Evolutionary conservation across 2,113 vertebrate genomes (phyloP), one percentile per base, ranked within the genome.

Genomic region (Xenus cinereus): DNA sequence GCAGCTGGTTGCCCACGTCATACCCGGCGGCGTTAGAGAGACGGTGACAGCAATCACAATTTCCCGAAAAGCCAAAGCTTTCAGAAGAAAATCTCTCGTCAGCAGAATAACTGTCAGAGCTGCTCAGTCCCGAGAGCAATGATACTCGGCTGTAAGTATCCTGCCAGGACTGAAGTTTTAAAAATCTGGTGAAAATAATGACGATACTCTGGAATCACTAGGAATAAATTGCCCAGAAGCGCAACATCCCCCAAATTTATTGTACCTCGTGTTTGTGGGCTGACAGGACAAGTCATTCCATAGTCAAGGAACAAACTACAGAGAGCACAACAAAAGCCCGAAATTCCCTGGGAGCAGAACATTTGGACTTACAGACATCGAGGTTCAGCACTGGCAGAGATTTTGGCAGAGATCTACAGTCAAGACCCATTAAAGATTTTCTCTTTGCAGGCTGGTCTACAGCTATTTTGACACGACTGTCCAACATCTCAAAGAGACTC

Each of bases 361-460:
- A 50, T 14, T 23, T 0, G 0, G 28, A 20, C 6, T 27, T 9
- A 27, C 2, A 51, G 39, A 45, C 4, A 43, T 7, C 1, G 2
- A 35, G 27, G 39, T 13, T n/a, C 66, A 68, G 72, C 17, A 24
- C 19, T 35, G 0, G 7, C 67, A 32, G 66, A 24, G 35, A 16
- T 51, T 57, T 45, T 51, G 46, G 67, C 54, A 51, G 19, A n/a
- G 32, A 62, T 20, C 23, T 26, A 14, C 45, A 72, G 43, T 18
- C 23, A 66, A 64, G 9, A 9, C 12, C 39, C 56, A 17, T 9
- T 24, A 51, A 41, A 46, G 59, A 46, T 23, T 28, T 78, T 33
- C 41, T 30, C 43, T 45, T 72, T 35, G 50, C 30, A 63, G 51
- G 43, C 28, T 45, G 30, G 28, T 27, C 50, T 51, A 17, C 62